Base-by-base conservation (phyloP, 2,113 vertebrate genomes). In the Malurus elegans region DNA sequence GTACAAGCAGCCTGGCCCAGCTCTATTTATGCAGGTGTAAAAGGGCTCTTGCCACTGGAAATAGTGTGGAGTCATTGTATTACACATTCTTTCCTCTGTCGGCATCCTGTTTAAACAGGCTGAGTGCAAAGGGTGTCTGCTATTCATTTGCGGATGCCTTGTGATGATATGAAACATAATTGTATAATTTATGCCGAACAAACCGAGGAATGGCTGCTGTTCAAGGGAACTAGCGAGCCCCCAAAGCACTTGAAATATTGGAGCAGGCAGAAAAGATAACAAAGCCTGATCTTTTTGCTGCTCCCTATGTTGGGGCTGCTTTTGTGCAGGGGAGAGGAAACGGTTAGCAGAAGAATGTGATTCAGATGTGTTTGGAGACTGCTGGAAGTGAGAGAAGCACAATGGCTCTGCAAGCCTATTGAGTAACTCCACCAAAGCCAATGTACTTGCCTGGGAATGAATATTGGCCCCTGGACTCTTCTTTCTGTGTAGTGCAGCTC, bases 1-100 rank as follows among this genome's bases (percentile, higher is more conserved):
- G 48, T 17, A 19, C 51, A 74, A 53, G 71, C 74, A 92, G 70
- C 42, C 86, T 88, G 80, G 73, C 48, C 47, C 70, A 73, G 69
- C 57, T 95, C 94, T 97, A 95, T 97, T 97, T 97, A 79, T 93
- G 95, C 96, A 96, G 97, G 96, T 97, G 97, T 96, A 88, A 81
- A 88, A 91, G 56, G 65, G 64, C 65, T 85, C 78, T 79, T 96
- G 90, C 93, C 67, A 79, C 18, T 95, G 80, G 96, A 97, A 95
- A 83, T 67, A 81, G 75, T 31, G 66, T 45, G 51, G 28, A 56
- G 61, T 97, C 94, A 92, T 96, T 95, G 92, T 92, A 21, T 96
- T 95, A 93, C 95, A 96, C 92, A 95, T 95, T 96, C 96, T 84
- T 95, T 93, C 96, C 94, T 71, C 90, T 78, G 88, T 79, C 80